These are phyloP conservation scores for Alethe diademata DNA, from an alignment of 2,113 vertebrate genomes.

Conservation along the genomic window DNA sequence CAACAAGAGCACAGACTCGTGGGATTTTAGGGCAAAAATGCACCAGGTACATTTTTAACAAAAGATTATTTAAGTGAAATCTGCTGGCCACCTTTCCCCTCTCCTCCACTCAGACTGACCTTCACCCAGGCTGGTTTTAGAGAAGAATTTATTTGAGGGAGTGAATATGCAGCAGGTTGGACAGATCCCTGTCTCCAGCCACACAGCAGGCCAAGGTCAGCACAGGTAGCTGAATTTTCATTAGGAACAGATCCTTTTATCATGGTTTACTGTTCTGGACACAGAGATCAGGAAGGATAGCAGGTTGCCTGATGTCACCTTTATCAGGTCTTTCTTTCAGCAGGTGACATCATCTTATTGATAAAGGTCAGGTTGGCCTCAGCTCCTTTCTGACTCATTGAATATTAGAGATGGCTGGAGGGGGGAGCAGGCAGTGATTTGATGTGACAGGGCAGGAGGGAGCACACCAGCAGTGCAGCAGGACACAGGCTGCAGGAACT, in stretches of 20 bases:
- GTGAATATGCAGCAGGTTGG: background rate
- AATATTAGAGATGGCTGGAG: background rate
- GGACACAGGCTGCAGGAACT: background rate
- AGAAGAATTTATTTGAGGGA: background rate
- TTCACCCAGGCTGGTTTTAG: background rate
- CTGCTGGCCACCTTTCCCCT: background rate
- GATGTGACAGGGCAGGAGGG: slow-evolving; percentile 43
- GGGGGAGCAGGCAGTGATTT: background rate
- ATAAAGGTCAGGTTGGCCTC: slow-evolving; percentile 33
- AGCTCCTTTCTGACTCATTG: slow-evolving; percentile 45
- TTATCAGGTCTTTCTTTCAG: background rate
- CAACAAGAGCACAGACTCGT: background rate
- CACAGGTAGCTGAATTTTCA: background rate
- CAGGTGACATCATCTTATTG: slow-evolving; percentile 18
- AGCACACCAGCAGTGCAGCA: slow-evolving; percentile 12
- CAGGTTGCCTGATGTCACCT: background rate
- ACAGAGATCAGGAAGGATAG: background rate
- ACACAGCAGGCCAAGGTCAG: background rate
- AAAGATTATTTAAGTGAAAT: background rate
- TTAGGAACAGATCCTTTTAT: background rate
- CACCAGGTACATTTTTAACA: background rate
- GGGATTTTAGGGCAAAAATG: background rate
- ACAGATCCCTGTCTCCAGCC: background rate
- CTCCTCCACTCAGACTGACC: background rate
- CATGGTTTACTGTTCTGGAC: background rate